phyloP scores from a whole-genome alignment of 2,888 invertebrate genomes.

The Macrosiphum euphorbiae region DNA sequence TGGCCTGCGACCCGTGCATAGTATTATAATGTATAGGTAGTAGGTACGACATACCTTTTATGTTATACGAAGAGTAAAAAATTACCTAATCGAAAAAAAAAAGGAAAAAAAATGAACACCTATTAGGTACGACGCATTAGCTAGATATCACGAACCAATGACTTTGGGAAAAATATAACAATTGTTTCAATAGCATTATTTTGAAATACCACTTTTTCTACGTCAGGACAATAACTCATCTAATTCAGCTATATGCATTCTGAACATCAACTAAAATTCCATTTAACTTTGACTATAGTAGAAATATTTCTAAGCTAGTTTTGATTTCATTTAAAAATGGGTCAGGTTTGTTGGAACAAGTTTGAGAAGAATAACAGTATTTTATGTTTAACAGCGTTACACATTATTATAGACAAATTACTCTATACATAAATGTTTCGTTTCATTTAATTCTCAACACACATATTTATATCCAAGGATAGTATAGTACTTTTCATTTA shows the following conservation, averaged over 20 bases:
- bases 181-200: conserved; percentile 32
- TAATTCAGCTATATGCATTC: not conserved
- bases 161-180: not conserved
- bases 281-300: conserved; percentile 25
- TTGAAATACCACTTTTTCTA: conserved; percentile 45
- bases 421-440: not conserved
- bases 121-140: conserved; percentile 43
- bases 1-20: conserved; percentile 37
- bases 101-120: conserved; percentile 52
- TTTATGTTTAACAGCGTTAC: not conserved
- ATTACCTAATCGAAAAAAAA: conserved; percentile 46
- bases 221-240: not conserved
- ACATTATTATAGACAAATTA: conserved; percentile 24
- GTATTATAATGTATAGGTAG: not conserved
- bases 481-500: not conserved
- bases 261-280: not conserved
- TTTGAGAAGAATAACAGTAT: conserved; percentile 43
- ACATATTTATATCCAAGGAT: not conserved
- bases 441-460: not conserved
- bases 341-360: conserved; percentile 25
- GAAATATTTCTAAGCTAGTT: conserved; percentile 19
- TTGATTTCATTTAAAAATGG: conserved; percentile 27
- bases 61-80: conserved; percentile 17
- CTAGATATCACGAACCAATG: conserved; percentile 11
- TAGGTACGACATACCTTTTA: not conserved